Percentiles rank a stretch among this genome's conserved stretches.
Conservation (phyloP, 2,888 invertebrate species). For the Arge pagana region DNA sequence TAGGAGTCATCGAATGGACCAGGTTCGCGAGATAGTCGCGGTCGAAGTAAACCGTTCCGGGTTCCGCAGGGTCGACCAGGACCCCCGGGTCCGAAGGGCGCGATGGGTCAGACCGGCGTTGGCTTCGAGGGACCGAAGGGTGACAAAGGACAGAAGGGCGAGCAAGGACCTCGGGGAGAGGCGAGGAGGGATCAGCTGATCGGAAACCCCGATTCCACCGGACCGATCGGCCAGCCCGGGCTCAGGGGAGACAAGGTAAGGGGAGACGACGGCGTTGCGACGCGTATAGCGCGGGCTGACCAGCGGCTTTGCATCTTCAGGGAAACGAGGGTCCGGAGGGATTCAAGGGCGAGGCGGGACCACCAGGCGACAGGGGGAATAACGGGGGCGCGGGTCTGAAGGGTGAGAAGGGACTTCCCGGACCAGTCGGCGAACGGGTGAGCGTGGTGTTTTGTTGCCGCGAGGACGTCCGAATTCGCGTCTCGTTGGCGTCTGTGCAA, state of each 20-base stretch:
- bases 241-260: slow-evolving; percentile 68
- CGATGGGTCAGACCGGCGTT: slow-evolving; percentile 67
- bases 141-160: slow-evolving; percentile 70
- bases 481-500: background rate
- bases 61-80: slow-evolving; percentile 70
- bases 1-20: slow-evolving; percentile 49
- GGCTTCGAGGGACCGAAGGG: slow-evolving; percentile 66
- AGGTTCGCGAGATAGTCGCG: slow-evolving; percentile 10
- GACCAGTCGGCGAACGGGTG: slow-evolving; percentile 82
- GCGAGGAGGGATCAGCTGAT: slow-evolving; percentile 61
- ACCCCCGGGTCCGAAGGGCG: slow-evolving; percentile 71
- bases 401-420: slow-evolving; percentile 88
- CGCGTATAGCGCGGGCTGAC: slow-evolving; percentile 58
- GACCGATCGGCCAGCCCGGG: slow-evolving; percentile 59
- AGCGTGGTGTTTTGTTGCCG: slow-evolving; percentile 43
- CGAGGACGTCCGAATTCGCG: slow-evolving; percentile 2
- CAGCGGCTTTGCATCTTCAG: slow-evolving; percentile 63
- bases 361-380: slow-evolving; percentile 72
- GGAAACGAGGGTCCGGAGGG: slow-evolving; percentile 61
- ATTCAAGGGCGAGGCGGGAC: slow-evolving; percentile 73
- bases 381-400: slow-evolving; percentile 69
- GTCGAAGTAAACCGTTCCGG: background rate
- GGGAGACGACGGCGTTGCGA: slow-evolving; percentile 54
- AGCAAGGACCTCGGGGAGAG: slow-evolving; percentile 57
- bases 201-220: slow-evolving; percentile 45